Base-by-base conservation (phyloP, 1,140 invertebrate genomes). In the Hycleus cichorii region DNA sequence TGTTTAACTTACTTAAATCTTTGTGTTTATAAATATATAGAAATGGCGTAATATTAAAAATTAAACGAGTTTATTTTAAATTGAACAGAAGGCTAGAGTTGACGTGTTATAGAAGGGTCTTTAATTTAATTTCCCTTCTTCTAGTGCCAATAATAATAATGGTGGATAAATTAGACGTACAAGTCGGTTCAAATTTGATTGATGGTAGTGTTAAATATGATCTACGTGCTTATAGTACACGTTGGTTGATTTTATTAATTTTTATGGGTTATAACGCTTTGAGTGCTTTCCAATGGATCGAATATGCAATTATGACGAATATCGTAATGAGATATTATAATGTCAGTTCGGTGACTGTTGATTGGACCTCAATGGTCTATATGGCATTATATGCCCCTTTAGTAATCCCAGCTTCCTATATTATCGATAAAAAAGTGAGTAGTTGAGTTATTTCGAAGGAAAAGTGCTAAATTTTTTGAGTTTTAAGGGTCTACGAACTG, bases 291-390 rank as follows among this genome's bases (percentile, higher is more conserved):
- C 80, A 82, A 51, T 81, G 79, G 78, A 73, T 80, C 27, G 75
- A 83, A 58, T 82, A 80, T 60, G 73, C 77, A 6, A 81, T 81
- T 53, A 77, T 83, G 42, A 72, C 73, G 11, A 79, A 79, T 52
- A 76, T 82, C 47, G 62, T 83, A 3, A 60, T 66, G 18, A 75
- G 75, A 49, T 83, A 81, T 61, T 83, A 83, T 65, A 68, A 70
- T 7, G 81, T 86, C 1, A 72, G 71, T 11, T 53, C 65, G 6
- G 64, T 78, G 2, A 74, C 77, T 10, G 80, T 90, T 3, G 85
- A 90, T 66, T 88, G 82, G 82, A 83, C 64, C 6, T 64, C 62
- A 27, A 57, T 65, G 10, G 57, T 59, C 39, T 68, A 59, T 39
- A 59, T 59, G 56, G 51, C 66, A 2, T 40, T 64, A 25, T 68